These are phyloP conservation scores for Corythornis vintsioides DNA, from an alignment of 2,113 vertebrate species.

Conservation along the genomic window DNA sequence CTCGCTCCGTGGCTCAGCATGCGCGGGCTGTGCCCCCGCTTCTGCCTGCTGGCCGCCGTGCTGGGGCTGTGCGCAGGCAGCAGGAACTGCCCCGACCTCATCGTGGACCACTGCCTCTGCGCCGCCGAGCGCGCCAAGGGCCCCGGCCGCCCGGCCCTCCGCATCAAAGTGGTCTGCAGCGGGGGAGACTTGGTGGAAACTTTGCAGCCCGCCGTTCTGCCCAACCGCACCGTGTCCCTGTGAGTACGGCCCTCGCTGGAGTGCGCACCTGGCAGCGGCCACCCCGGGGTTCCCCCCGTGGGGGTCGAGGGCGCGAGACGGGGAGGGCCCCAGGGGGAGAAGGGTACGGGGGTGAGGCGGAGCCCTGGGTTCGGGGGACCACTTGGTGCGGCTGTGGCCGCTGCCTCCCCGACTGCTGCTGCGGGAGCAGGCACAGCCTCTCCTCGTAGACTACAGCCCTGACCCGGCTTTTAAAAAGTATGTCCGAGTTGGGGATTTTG, in stretches of 20 bases:
- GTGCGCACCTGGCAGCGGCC: neutral
- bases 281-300: neutral
- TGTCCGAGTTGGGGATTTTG: neutral
- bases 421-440: neutral
- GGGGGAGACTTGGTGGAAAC: constrained; percentile 87
- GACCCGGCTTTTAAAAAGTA: neutral
- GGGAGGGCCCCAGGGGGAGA: neutral
- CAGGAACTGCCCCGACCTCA: constrained; percentile 85
- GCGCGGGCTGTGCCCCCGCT: constrained; percentile 40
- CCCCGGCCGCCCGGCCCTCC: constrained; percentile 79
- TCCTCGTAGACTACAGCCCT: accelerated
- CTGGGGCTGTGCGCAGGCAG: constrained; percentile 66
- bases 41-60: constrained; percentile 68
- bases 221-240: constrained; percentile 86
- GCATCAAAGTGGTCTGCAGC: constrained; percentile 83
- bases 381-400: neutral
- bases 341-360: neutral
- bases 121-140: constrained; percentile 83
- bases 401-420: neutral
- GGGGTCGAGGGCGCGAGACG: neutral
- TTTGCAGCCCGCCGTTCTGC: constrained; percentile 82
- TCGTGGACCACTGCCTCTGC: constrained; percentile 87
- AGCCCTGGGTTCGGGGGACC: neutral
- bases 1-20: constrained; percentile 20
- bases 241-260: constrained; percentile 75